Percentiles rank a stretch among this genome's conserved stretches.
Evolutionary conservation across 2,797 vertebrate genomes (phyloP).

Genomic region (Cyprinodon diabolis): DNA sequence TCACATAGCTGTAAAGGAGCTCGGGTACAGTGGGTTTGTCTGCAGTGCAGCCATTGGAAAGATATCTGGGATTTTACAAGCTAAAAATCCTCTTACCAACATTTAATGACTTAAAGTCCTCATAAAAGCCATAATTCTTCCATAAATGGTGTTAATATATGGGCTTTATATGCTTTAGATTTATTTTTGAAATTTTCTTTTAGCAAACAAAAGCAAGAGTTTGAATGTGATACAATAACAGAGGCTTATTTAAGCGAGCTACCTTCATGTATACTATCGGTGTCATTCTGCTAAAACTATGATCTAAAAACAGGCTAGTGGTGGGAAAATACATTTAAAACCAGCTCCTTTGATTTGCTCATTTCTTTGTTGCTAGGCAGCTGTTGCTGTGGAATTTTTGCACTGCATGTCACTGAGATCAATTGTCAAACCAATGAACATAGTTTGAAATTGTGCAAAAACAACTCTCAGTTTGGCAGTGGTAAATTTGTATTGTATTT

Average conservation of each 20-base stretch:
- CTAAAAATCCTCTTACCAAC: conserved; percentile 45
- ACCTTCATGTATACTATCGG: neutral
- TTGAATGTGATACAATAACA: neutral
- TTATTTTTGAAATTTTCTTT: conserved; percentile 7
- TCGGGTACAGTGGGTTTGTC: conserved; percentile 69
- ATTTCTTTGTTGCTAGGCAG: conserved; percentile 50
- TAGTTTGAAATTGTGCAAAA: conserved; percentile 2
- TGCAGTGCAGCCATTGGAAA: conserved; percentile 43
- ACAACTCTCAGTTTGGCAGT: neutral
- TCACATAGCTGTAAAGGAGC: conserved; percentile 65
- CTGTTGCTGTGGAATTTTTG: conserved; percentile 17
- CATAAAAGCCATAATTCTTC: conserved; percentile 41
- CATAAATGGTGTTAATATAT: neutral
- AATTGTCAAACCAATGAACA: conserved; percentile 1
- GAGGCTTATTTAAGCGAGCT: neutral
- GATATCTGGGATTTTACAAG: conserved; percentile 27
- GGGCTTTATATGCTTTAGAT: conserved; percentile 22
- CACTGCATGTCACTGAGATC: conserved; percentile 11
- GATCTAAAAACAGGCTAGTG: conserved; percentile 3
- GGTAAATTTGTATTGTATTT: neutral
- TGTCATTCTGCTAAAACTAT: neutral
- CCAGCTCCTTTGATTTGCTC: conserved; percentile 40
- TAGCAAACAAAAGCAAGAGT: conserved; percentile 7
- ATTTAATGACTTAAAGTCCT: conserved; percentile 39
- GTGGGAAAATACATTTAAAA: conserved; percentile 25